phyloP scores from a whole-genome alignment of 2,797 vertebrate species.

The Apodemus agrarius region DNA sequence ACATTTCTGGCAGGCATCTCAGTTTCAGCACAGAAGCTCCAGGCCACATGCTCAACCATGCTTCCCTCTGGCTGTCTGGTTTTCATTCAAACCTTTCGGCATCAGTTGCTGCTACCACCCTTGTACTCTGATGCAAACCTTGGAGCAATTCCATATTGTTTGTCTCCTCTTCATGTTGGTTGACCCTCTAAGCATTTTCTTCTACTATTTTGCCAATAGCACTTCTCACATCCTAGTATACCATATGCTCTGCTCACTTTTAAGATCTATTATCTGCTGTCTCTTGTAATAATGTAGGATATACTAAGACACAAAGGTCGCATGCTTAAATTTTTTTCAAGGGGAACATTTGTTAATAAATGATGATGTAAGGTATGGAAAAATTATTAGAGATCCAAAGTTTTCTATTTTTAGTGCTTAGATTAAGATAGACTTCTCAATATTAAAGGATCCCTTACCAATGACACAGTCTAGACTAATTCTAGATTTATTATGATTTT shows the following conservation, averaged over 20 bases:
- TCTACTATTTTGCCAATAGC: background rate
- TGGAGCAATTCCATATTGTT: background rate
- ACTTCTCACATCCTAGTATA: background rate
- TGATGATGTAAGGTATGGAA: background rate
- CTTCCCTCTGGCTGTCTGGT: background rate
- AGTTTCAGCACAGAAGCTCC: background rate
- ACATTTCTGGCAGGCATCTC: background rate
- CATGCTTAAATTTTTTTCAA: background rate
- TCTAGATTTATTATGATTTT: background rate
- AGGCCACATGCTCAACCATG: background rate
- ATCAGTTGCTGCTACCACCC: background rate
- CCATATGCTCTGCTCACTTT: background rate
- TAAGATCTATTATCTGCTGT: background rate
- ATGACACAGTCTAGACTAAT: background rate
- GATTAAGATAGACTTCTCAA: background rate
- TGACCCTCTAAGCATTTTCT: background rate
- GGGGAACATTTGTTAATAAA: slow-evolving; percentile 19
- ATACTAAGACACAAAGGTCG: background rate
- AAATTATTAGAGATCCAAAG: background rate
- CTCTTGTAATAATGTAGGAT: background rate
- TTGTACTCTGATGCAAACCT: background rate
- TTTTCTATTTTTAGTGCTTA: slow-evolving; percentile 11
- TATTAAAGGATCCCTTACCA: background rate
- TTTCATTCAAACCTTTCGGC: background rate
- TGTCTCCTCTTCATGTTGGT: background rate